Evolutionary conservation across 2,113 vertebrate species (phyloP), one percentile per base, ranked within the genome.

Genomic region (Puffinus mauretanicus): DNA sequence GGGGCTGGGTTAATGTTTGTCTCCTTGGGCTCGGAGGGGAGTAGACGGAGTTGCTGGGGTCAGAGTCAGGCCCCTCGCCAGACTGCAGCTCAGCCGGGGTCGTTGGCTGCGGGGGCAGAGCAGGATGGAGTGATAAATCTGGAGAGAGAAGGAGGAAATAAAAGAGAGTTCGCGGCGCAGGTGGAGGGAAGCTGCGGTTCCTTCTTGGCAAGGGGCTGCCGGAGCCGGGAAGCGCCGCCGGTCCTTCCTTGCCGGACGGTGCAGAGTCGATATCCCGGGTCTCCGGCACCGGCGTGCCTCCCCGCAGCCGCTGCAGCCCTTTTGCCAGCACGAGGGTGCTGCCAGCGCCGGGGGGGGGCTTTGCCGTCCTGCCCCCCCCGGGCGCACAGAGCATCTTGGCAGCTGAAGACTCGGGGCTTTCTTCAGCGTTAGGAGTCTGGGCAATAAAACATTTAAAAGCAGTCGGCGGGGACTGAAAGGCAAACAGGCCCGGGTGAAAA

Each of bases 231-330:
- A 67, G 25, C 5, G 11, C 61, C 9, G 6, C 13, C 26, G 11
- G 26, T 15, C 52, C 64, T 55, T 38, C n/a, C 22, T 27, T 13
- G 8, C 38, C 11, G 11, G 29, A 34, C 0, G 10, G n/a, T 4
- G n/a, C 2, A 1, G n/a, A 27, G 67, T 7, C 2, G 20, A 24
- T 54, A 24, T 10, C 36, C 49, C 11, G 2, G 16, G 4, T 54
- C 58, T 25, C 38, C 5, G 3, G 67, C 38, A 25, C 30, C 9
- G 12, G 34, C 12, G 16, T 57, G 38, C 47, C 36, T 16, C 40
- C 54, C 54, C 18, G 25, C 38, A 13, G 36, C 69, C 7, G 14
- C 36, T 16, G 8, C 30, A 13, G 54, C 54, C 44, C 44, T 36
- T 47, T 47, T 20, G 32, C 55, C 32, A 4, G 73, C 54, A 12